A percentile compares a stretch with the other conserved stretches of the same genome.
Evolutionary conservation across 2,113 vertebrate species (phyloP).

Genomic region (Aldabrachelys gigantea): DNA sequence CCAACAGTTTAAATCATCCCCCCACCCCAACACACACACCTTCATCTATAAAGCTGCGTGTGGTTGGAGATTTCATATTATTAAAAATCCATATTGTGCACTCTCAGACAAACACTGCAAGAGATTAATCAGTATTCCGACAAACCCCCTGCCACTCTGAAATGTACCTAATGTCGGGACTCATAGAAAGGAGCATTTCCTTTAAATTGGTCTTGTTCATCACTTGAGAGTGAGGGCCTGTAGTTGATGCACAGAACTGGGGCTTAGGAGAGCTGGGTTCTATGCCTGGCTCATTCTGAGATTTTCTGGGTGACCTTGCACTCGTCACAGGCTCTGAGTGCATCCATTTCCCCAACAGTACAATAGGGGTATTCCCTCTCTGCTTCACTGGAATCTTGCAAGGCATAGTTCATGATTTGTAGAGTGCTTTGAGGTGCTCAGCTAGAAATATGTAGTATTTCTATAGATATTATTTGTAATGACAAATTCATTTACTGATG

Average conservation of each 20-base stretch:
- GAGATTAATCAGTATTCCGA: not conserved
- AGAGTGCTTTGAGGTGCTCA: not conserved
- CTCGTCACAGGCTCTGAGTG: not conserved
- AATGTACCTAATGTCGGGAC: not conserved
- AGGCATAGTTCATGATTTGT: not conserved
- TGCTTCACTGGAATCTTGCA: not conserved
- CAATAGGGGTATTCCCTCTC: not conserved
- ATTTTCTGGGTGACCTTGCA: not conserved
- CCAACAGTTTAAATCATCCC: not conserved
- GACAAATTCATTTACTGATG: not conserved
- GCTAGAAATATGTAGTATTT: not conserved
- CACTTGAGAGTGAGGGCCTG: not conserved
- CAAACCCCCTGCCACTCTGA: not conserved
- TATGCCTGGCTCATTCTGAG: not conserved
- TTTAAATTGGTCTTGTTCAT: not conserved
- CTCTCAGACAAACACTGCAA: not conserved
- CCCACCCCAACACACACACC: rapidly evolving
- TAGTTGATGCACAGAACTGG: not conserved
- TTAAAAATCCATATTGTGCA: not conserved
- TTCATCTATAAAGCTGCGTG: not conserved
- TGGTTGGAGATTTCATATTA: not conserved
- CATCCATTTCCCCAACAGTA: not conserved
- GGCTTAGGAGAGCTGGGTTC: not conserved
- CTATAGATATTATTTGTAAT: not conserved
- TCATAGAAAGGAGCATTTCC: not conserved